A percentile compares a stretch with the other conserved stretches of the same genome.
These are phyloP conservation scores for Nerophis lumbriciformis DNA, from an alignment of 2,113 vertebrate genomes.

Conservation along the genomic window DNA sequence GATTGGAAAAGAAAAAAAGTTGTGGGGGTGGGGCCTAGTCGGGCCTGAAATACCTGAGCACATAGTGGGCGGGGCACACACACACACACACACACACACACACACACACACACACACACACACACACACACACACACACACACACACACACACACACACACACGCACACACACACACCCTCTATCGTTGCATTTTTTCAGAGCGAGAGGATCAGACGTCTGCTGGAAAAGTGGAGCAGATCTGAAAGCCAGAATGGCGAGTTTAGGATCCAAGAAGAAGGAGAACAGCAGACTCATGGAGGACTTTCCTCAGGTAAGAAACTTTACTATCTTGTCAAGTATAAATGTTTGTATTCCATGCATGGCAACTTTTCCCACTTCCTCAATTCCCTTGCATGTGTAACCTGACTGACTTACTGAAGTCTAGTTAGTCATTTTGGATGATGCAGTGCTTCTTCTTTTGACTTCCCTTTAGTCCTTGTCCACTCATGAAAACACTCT, in stretches of 20 bases:
- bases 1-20: not conserved
- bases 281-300: slow-evolving; percentile 9
- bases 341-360: too few relatives aligned
- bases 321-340: too few relatives aligned
- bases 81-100: too few relatives aligned
- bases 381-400: not conserved
- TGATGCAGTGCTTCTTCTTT: not conserved
- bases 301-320: slow-evolving; percentile 56
- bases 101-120: too few relatives aligned
- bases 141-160: too few relatives aligned
- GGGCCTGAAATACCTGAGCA: slow-evolving; percentile 11
- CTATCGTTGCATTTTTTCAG: not conserved
- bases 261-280: slow-evolving; percentile 50
- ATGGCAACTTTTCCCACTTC: too few relatives aligned
- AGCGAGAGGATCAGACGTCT: not conserved
- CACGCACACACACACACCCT: not conserved
- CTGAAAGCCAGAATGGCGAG: slow-evolving; percentile 16
- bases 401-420: not conserved
- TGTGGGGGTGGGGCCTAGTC: not conserved
- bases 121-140: not conserved
- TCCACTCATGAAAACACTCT: too few relatives aligned
- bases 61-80: slow-evolving; percentile 6
- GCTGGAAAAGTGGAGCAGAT: too few relatives aligned
- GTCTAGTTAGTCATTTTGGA: not conserved
- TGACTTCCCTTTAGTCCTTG: not conserved